Evolutionary conservation across 2,797 vertebrate species (phyloP).

Genomic region (Glossophaga mutica): DNA sequence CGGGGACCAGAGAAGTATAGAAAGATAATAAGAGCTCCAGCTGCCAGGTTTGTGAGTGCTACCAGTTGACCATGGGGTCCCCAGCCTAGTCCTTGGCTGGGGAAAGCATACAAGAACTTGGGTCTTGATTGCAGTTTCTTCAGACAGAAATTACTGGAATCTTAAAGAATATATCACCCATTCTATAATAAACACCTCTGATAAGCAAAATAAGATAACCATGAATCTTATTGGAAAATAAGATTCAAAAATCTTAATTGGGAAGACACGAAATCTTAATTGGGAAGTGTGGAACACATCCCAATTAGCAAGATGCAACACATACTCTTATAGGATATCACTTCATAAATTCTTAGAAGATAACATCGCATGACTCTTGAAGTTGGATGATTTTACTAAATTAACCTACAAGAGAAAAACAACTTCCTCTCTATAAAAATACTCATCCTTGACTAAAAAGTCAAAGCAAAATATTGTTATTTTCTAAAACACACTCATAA

Average conservation of each 20-base stretch:
- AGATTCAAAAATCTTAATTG: too few relatives aligned
- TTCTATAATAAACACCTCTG: neutral
- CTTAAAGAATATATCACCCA: neutral
- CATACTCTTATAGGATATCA: neutral
- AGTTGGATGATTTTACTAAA: neutral
- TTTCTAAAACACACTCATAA: neutral
- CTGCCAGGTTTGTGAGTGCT: neutral
- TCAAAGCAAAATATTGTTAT: neutral
- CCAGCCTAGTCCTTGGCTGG: neutral
- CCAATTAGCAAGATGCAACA: neutral
- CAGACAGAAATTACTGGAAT: slow-evolving; percentile 20
- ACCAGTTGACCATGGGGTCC: neutral
- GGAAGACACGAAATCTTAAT: too few relatives aligned
- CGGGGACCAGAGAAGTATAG: fast-evolving
- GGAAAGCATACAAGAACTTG: neutral
- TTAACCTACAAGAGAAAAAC: neutral
- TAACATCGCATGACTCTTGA: neutral
- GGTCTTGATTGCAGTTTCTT: slow-evolving; percentile 74
- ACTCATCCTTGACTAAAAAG: neutral
- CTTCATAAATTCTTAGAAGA: neutral
- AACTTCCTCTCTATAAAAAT: neutral
- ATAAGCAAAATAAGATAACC: neutral
- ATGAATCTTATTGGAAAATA: too few relatives aligned
- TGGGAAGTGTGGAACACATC: neutral
- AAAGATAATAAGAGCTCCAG: neutral